Evolutionary conservation across 2,888 invertebrate species (phyloP).

Genomic region (Acrobasis consociella): DNA sequence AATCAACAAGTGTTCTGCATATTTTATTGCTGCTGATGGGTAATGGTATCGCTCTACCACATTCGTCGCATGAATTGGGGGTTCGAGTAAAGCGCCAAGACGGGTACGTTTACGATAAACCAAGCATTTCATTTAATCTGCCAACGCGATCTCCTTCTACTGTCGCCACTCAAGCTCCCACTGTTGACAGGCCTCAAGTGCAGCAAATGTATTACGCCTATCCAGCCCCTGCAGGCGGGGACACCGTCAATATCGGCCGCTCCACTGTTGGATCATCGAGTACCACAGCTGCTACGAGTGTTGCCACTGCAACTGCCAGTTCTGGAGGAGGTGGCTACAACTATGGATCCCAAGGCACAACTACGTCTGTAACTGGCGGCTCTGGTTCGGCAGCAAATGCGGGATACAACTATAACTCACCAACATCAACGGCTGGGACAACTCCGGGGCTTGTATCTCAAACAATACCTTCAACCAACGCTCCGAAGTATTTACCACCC

Average conservation of each 20-base stretch:
- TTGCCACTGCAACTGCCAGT: slow-evolving; percentile 23
- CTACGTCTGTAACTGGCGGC: slow-evolving; percentile 27
- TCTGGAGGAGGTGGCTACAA: slow-evolving; percentile 39
- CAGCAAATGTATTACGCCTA: slow-evolving; percentile 76
- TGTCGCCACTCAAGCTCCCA: slow-evolving; percentile 61
- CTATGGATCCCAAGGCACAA: slow-evolving; percentile 39
- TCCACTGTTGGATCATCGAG: slow-evolving; percentile 36
- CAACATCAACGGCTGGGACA: slow-evolving; percentile 30
- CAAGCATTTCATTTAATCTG: slow-evolving; percentile 68
- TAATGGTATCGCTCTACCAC: not conserved
- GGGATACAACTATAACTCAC: slow-evolving; percentile 39
- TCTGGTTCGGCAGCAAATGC: slow-evolving; percentile 26
- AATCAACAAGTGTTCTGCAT: slow-evolving; percentile 39
- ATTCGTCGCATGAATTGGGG: slow-evolving; percentile 10
- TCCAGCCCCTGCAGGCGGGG: slow-evolving; percentile 55
- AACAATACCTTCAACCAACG: slow-evolving; percentile 54
- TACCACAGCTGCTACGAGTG: slow-evolving; percentile 31
- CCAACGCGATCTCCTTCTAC: slow-evolving; percentile 52
- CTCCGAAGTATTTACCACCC: slow-evolving; percentile 68
- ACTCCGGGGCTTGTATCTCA: slow-evolving; percentile 30
- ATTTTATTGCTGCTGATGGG: slow-evolving; percentile 6
- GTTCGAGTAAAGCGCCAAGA: slow-evolving; percentile 63
- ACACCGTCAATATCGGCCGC: slow-evolving; percentile 50
- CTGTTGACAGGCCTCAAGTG: slow-evolving; percentile 65
- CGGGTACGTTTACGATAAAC: slow-evolving; percentile 73